Percentiles rank a stretch among this genome's conserved stretches.
Evolutionary conservation across 2,113 vertebrate genomes (phyloP).

Genomic region (Castor canadensis): DNA sequence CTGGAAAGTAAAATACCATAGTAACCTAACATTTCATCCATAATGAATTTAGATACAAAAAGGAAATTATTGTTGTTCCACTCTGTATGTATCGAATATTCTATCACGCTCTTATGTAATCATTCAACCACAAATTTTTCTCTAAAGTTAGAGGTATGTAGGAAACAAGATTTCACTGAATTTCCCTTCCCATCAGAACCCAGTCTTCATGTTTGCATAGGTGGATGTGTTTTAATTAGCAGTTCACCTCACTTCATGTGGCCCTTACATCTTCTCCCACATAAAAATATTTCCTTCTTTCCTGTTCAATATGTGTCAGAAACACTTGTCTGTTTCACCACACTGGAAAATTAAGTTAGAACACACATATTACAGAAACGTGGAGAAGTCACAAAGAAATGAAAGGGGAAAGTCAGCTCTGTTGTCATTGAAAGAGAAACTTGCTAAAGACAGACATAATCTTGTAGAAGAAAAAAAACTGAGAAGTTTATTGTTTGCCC

Average conservation of each 20-base stretch:
- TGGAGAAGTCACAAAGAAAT: not conserved
- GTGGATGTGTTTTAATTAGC: conserved; percentile 42
- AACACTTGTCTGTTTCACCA: conserved; percentile 6
- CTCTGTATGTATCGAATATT: not conserved
- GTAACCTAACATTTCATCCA: not conserved
- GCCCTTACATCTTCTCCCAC: not conserved
- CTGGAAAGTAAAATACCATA: conserved; percentile 29
- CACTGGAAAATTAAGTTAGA: conserved; percentile 39
- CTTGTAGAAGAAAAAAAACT: not conserved
- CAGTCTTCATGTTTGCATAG: not conserved
- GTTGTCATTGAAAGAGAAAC: not conserved
- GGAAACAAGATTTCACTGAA: not conserved
- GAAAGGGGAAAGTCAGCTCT: not conserved
- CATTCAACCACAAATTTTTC: not conserved
- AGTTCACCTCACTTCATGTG: not conserved
- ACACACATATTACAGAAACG: not conserved
- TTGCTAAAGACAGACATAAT: not conserved
- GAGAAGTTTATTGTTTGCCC: not conserved
- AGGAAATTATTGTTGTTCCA: not conserved
- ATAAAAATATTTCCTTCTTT: conserved; percentile 46
- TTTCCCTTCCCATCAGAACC: not conserved
- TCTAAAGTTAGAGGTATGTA: not conserved
- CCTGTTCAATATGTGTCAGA: conserved; percentile 7
- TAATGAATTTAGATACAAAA: not conserved
- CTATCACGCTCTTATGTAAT: not conserved